phyloP scores from a whole-genome alignment of 2,888 invertebrate species.

The Magallana nippona region DNA sequence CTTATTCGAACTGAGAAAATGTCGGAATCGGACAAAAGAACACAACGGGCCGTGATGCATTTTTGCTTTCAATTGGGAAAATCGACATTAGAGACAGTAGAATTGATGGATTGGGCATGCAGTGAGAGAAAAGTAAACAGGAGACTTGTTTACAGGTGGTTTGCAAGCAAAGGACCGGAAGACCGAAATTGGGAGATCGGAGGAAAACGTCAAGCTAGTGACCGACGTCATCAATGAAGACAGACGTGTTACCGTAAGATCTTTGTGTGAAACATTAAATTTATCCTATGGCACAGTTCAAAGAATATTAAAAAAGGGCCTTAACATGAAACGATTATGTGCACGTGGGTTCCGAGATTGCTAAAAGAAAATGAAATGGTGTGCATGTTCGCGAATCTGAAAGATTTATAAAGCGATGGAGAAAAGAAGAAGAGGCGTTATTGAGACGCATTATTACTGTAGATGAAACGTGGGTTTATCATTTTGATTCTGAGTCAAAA shows the following conservation, averaged over 20 bases:
- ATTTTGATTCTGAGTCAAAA: too few species aligned
- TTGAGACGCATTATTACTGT: too few species aligned
- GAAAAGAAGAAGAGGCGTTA: too few species aligned
- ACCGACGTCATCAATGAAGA: neutral
- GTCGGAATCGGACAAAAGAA: neutral
- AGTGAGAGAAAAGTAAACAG: neutral
- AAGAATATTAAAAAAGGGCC: too few species aligned
- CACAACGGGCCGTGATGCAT: neutral
- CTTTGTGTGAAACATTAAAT: too few species aligned
- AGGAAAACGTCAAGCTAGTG: neutral
- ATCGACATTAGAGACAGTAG: neutral
- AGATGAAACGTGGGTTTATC: too few species aligned
- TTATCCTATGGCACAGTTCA: too few species aligned
- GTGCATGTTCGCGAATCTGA: too few species aligned
- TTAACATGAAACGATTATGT: too few species aligned
- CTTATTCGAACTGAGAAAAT: neutral
- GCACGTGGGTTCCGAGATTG: too few species aligned
- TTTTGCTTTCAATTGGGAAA: neutral
- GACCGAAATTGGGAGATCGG: neutral
- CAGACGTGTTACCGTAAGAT: neutral
- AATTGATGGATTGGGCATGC: neutral
- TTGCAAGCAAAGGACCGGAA: neutral
- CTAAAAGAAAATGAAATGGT: too few species aligned
- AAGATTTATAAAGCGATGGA: too few species aligned
- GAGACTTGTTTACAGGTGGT: neutral